Conservation (phyloP, 2,888 invertebrate genomes). For the Oxytorus armatus region DNA sequence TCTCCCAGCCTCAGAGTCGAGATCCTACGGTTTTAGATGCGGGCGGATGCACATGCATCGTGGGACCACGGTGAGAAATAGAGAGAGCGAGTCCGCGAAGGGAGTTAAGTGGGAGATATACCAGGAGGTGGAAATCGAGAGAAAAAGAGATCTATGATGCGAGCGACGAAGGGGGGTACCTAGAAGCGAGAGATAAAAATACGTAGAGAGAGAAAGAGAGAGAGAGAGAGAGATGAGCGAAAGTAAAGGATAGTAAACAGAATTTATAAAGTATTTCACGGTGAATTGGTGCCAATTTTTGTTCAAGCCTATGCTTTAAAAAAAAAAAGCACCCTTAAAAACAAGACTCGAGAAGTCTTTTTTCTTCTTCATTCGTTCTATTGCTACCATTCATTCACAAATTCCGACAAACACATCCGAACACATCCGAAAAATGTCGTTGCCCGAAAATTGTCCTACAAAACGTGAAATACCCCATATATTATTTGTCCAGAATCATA, state of each 20-base stretch:
- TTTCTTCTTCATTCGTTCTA: too few relatives aligned
- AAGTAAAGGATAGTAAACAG: slow-evolving; percentile 2
- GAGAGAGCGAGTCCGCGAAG: slow-evolving; percentile 29
- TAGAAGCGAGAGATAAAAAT: slow-evolving; percentile 1
- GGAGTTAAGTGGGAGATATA: slow-evolving; percentile 29
- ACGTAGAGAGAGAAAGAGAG: neutral
- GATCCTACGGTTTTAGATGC: slow-evolving; percentile 46
- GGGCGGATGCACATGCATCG: slow-evolving; percentile 34
- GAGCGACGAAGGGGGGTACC: slow-evolving; percentile 38
- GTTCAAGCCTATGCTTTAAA: too few relatives aligned
- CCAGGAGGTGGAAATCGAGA: slow-evolving; percentile 55
- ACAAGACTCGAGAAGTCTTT: too few relatives aligned
- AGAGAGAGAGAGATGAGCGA: slow-evolving; percentile 17
- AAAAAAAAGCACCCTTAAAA: too few relatives aligned
- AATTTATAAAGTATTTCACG: neutral
- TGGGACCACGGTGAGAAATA: slow-evolving; percentile 38
- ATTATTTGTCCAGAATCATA: neutral
- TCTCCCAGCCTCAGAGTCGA: slow-evolving; percentile 43
- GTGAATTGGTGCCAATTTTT: too few relatives aligned
- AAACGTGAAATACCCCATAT: too few relatives aligned
- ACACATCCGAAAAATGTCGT: too few relatives aligned
- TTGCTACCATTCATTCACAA: too few relatives aligned
- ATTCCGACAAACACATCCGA: too few relatives aligned
- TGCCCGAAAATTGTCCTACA: too few relatives aligned
- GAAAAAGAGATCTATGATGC: slow-evolving; percentile 61